Evolutionary conservation across 2,888 invertebrate genomes (phyloP), one percentile per base, ranked within the genome.

Genomic region (Chorisops tibialis): DNA sequence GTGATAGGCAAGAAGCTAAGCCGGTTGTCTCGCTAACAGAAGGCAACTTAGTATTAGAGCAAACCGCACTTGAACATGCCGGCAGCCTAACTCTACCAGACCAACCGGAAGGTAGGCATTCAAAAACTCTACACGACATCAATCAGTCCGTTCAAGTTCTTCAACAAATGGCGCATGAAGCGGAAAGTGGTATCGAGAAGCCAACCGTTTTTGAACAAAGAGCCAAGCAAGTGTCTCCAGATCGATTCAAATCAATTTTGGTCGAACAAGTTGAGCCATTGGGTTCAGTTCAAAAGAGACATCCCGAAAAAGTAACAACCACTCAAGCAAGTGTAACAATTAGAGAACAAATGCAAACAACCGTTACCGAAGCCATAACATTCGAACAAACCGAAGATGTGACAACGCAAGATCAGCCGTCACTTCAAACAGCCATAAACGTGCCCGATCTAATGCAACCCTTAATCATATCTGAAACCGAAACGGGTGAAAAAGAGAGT

Each of bases 111-210:
- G 30, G 30, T 9, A 54, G 58, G 9, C 19, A 47, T 41, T 30
- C 50, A 4, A 39, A 59, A 35, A 22, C 49, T 1, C 38, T n/a
- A 35, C 62, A 60, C 38, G 35, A 43, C 43, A 48, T 47, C 24
- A 37, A 39, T 2, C 62, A 69, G 70, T 63, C 68, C 64, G n/a
- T 79, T 79, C 63, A 81, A 82, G 65, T 69, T 80, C 58, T 83
- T 83, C 3, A 83, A 83, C 67, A 74, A 37, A 47, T 37, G 19
- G 9, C 48, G 4, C 41, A 50, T 22, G 58, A 62, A 12, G 6
- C 37, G 1, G 58, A 47, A 47, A 19, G n/a, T 16, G 6, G 12
- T n/a, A 11, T 61, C 2, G 14, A 16, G 22, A 16, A 38, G n/a
- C 30, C 43, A 9, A 19, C 41, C 6, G 11, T 41, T 6, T 43